Base-by-base conservation (phyloP, 2,888 invertebrate species). In the Ochropacha duplaris region DNA sequence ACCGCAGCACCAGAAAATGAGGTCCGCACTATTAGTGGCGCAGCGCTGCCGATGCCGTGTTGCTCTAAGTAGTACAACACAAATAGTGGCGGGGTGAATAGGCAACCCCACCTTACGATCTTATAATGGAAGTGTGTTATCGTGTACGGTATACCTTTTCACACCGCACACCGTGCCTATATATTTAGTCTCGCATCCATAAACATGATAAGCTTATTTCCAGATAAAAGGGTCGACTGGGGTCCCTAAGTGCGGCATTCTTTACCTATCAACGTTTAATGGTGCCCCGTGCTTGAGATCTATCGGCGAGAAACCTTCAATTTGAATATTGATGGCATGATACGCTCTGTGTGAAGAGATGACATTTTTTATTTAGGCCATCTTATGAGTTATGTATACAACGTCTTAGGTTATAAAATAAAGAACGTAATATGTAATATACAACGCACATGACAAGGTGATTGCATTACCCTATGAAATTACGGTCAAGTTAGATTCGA, bases 181-280 rank as follows among this genome's bases (percentile, higher is more conserved):
- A 84, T 76, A 82, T 87, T 86, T 83, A 87, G 83, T 79, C 70
- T 79, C 84, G 78, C 79, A 81, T 83, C 81, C 83, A 88, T 88
- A 88, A 86, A 89, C 88, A 87, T 87, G 87, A 90, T 89, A 89
- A 88, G 87, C 89, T 87, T 90, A 89, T 90, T 89, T 84, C 75
- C 85, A 84, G 87, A 90, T 89, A 89, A 89, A 90, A 90, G 89
- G 90, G 88, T 89, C 86, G 84, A 64, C 70, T 71, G 77, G 77
- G 85, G 78, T 77, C 80, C 83, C 79, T 87, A 87, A 90, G 88
- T 87, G 87, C 86, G 83, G 86, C 81, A 88, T 90, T 90, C 87
- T 90, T 90, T 86, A 75, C 86, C 84, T 86, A 88, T 88, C 87
- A 83, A 77, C 83, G 72, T 86, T 87, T 90, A 91, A 90, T 89